Evolutionary conservation across 2,888 invertebrate genomes (phyloP), one percentile per base, ranked within the genome.

Genomic region (Meteorus colon): DNA sequence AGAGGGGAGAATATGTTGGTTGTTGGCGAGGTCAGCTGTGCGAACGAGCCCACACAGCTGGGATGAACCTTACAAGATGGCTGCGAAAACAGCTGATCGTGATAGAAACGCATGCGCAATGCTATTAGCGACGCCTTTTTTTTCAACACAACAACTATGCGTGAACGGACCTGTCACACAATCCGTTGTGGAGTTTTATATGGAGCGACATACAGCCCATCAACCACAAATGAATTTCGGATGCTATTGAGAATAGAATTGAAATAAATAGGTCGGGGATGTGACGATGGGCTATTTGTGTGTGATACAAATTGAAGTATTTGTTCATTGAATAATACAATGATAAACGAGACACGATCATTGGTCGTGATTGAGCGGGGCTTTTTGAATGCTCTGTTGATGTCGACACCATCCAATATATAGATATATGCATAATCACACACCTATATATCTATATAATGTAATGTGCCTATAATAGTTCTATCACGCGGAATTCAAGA

Each of bases 1-100:
- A 16, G 55, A 31, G 67, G 34, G 59, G 66, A 55, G 63, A 68
- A 31, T 63, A 37, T 12, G 81, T 70, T 41, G n/a, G 73, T 76
- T 63, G 78, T 79, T 82, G 82, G 77, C 86, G 86, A 85, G 86
- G 88, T 86, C 89, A 89, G 89, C 88, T 87, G 88, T 86, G 86
- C 80, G 78, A 79, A 78, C 81, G 83, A 81, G 83, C 84, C 84
- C 85, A 72, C 73, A 86, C 88, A 87, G 88, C 87, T 87, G 87
- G 84, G 83, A 77, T 77, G 78, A 77, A 77, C 75, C 78, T 81
- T 82, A 79, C 83, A 86, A 88, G 84, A 88, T 88, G 87, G 87
- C 87, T 83, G 77, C 60, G 19, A 74, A 81, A 88, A 88, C 88
- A 89, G 88, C 88, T 88, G 88, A 88, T 88, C 84, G 82, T 37